A percentile compares a stretch with the other conserved stretches of the same genome.
phyloP scores from a whole-genome alignment of 2,797 vertebrate genomes.

The Parauchenoglanis punctatus region DNA sequence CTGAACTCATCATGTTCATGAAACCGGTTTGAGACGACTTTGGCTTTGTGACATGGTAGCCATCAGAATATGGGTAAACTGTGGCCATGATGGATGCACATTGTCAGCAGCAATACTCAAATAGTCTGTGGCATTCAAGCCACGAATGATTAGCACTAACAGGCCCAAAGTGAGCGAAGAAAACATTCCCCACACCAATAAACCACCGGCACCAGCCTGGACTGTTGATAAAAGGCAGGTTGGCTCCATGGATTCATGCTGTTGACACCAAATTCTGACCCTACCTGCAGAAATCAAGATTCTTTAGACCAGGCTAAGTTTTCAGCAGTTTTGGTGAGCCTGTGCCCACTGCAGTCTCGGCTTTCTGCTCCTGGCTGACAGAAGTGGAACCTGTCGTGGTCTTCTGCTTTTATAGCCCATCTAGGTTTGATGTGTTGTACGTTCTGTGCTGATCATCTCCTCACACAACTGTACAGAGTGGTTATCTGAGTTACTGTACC shows the following conservation, averaged over 20 bases:
- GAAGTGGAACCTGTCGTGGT: no score
- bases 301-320: no score
- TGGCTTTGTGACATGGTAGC: neutral
- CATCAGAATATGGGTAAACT: neutral
- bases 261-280: no score
- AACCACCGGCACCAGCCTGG: neutral
- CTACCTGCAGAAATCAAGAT: no score
- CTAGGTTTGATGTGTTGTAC: neutral
- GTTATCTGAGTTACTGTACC: neutral
- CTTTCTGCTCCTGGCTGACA: no score
- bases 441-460: neutral
- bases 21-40: neutral
- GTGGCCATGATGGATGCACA: neutral
- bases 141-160: neutral
- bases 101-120: neutral
- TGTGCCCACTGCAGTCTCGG: no score
- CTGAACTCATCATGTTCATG: neutral
- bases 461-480: neutral
- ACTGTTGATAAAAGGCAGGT: no score
- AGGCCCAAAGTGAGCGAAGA: neutral
- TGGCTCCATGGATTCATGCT: no score
- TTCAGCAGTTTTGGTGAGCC: no score
- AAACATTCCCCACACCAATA: neutral
- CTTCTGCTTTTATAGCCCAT: neutral
- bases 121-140: neutral